Conservation (phyloP, 2,113 vertebrate species). For the Synodontis membranacea region DNA sequence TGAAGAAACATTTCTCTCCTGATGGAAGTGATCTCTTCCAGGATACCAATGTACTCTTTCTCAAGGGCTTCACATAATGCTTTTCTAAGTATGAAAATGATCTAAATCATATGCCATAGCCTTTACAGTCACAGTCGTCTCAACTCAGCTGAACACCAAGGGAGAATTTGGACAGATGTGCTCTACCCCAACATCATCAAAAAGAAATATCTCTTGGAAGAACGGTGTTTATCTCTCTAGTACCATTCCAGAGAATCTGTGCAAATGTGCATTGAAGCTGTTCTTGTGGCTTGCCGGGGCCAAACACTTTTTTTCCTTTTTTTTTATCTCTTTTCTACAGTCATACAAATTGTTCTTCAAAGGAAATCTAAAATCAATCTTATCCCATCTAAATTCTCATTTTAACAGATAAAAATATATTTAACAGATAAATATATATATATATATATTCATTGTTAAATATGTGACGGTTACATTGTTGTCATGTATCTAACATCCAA, state of each 20-base stretch:
- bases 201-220: background rate
- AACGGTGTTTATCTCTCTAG: background rate
- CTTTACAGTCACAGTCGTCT: background rate
- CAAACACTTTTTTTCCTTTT: background rate
- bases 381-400: background rate
- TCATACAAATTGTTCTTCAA: background rate
- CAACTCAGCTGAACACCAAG: background rate
- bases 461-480: background rate
- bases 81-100: background rate
- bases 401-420: too few relatives aligned
- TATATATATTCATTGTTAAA: background rate
- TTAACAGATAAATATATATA: too few relatives aligned
- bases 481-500: background rate
- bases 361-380: background rate
- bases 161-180: background rate
- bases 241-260: background rate
- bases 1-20: background rate
- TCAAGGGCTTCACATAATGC: background rate
- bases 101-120: background rate
- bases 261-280: background rate
- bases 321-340: background rate
- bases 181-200: background rate
- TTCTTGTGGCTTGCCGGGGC: background rate
- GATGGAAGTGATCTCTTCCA: too few relatives aligned
- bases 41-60: background rate